Conservation (phyloP, 2,797 vertebrate genomes). For the Alca torda region DNA sequence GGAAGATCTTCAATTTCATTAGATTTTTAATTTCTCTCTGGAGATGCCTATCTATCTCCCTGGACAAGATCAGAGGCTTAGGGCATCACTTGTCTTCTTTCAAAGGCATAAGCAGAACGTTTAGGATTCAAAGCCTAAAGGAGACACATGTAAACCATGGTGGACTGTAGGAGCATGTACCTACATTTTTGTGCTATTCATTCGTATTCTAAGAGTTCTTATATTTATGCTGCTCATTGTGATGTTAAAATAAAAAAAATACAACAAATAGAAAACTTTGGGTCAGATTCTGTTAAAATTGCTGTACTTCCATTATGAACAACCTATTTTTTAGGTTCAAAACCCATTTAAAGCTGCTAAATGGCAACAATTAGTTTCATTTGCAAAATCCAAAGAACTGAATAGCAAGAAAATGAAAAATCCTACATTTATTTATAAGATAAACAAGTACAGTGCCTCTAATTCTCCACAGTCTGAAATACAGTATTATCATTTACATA, state of each 20-base stretch:
- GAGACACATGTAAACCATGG: not conserved
- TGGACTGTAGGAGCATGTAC: not conserved
- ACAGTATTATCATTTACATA: not conserved
- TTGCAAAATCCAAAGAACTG: not conserved
- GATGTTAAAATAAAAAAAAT: not conserved
- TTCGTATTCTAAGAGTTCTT: not conserved
- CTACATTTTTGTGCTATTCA: not conserved
- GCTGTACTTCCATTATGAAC: not conserved
- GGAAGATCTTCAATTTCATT: not conserved
- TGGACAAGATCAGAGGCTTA: constrained; percentile 2
- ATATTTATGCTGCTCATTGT: not conserved
- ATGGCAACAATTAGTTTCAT: not conserved
- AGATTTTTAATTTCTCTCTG: constrained; percentile 31
- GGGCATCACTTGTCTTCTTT: not conserved
- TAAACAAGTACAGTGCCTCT: not conserved
- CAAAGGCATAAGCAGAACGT: not conserved
- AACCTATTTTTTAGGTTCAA: not conserved
- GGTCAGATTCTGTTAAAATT: not conserved
- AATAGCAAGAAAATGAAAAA: not conserved
- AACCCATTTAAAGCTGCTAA: not conserved
- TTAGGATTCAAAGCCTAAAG: not conserved
- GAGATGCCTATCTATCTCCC: not conserved
- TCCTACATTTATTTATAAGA: not conserved
- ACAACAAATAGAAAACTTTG: not conserved
- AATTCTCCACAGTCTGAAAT: not conserved